Evolutionary conservation across 2,797 vertebrate genomes (phyloP), one percentile per base, ranked within the genome.

Genomic region (Cryptoprocta ferox): DNA sequence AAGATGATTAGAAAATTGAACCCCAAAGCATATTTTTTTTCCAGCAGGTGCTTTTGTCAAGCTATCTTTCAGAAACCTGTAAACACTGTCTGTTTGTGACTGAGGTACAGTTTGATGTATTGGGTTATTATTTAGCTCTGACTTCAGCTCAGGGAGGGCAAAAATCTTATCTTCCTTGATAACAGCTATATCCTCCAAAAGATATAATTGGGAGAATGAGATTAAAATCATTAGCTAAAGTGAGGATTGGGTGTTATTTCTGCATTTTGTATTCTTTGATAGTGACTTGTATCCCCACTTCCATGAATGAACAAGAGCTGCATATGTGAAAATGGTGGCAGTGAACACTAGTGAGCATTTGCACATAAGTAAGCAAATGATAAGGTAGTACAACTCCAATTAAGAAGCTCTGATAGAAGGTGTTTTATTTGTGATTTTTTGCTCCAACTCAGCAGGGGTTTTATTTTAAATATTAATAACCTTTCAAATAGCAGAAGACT

Each of bases 1-100:
- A 97, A 98, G 98, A 96, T 89, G 94, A 98, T 97, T 80, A 87
- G 59, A 93, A 94, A 94, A 86, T 32, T 68, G 84, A 98, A 97
- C 91, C 78, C 86, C 73, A 37, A 32, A 96, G 88, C 85, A 59
- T 61, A 59, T 61, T 83, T 96, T 95, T 94, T 65, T 82, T 93
- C 71, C 50, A 65, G 79, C 70, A 42, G 91, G 30, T 91, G 53
- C 75, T 76, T 68, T 84, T 94, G 86, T 68, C 63, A 53, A 5
- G 65, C 50, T 75, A 2, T 63, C 56, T 35, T 91, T 61, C 76
- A 37, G 94, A 84, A 59, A 5, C 37, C 82, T 45, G 63, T 45
- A 91, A 35, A 66, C 12, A n/a, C 28, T 5, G 1, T 83, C 71
- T 95, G 5, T 61, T 56, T 89, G 56, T 82, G 21, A 61, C 3